A percentile compares a stretch with the other conserved stretches of the same genome.
Conservation (phyloP, 2,888 invertebrate genomes). For the Zaprionus bogoriensis region DNA sequence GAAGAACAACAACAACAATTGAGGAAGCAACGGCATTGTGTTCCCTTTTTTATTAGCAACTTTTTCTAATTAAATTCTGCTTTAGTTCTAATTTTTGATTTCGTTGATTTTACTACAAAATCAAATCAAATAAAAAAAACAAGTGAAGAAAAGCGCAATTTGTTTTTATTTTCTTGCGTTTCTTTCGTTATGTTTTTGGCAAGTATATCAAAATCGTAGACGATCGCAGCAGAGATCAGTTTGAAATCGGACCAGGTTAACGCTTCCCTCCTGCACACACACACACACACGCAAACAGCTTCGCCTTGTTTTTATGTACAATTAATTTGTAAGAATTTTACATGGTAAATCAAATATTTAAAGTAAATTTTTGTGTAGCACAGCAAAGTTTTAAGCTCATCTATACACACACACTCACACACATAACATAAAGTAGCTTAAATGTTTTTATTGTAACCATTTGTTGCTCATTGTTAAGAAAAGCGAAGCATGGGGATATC, state of each 20-base stretch:
- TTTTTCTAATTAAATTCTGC: constrained; percentile 57
- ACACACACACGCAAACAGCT: constrained; percentile 2
- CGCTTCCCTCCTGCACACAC: background rate
- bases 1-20: constrained; percentile 11
- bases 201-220: constrained; percentile 10
- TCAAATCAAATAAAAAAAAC: constrained; percentile 46
- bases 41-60: constrained; percentile 54
- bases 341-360: constrained; percentile 73
- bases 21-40: constrained; percentile 26
- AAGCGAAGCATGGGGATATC: constrained; percentile 4
- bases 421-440: constrained; percentile 58
- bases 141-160: constrained; percentile 41
- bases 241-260: constrained; percentile 18
- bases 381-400: constrained; percentile 45
- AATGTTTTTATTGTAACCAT: constrained; percentile 75
- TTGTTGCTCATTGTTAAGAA: constrained; percentile 67
- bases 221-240: background rate
- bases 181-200: background rate
- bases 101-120: constrained; percentile 66
- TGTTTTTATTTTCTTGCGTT: background rate
- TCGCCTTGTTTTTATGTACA: constrained; percentile 69
- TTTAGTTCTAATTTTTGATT: constrained; percentile 73
- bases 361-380: constrained; percentile 63
- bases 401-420: constrained; percentile 2
- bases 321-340: constrained; percentile 74